Evolutionary conservation across 1,140 invertebrate genomes (phyloP), one percentile per base, ranked within the genome.

Genomic region (Drosophila pseudoananassae): DNA sequence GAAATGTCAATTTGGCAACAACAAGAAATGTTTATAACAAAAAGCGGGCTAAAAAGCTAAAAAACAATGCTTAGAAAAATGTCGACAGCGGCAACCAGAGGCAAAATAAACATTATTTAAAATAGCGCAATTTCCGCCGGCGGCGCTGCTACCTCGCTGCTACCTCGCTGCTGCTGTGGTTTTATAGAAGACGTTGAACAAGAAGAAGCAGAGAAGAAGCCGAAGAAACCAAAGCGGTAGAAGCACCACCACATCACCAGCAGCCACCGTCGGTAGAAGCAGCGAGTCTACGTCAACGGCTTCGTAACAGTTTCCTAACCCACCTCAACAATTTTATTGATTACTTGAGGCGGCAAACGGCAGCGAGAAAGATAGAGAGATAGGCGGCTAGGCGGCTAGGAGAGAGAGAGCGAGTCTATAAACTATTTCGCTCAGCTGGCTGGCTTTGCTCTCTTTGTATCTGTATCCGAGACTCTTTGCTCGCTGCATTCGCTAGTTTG

Each of bases 281-380:
- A 14, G 40, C 57, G 27, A 29, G 59, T 51, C 55, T 58, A 71
- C 56, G 66, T 69, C 74, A 71, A 81, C 78, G 70, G 82, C 85
- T 89, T 84, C 82, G 90, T 91, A 91, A 91, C 87, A 88, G 81
- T 91, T 91, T 91, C 90, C 90, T 91, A 91, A 91, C 90, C 90
- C 90, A 91, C 90, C 90, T 91, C 90, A 91, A 91, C 90, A 91
- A 91, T 90, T 91, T 90, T 91, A 91, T 91, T 90, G 90, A 91
- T 91, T 91, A 84, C 90, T 89, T 81, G 83, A 88, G 89, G 82
- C 82, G 78, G 79, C 79, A 77, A 79, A 80, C 68, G 76, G 70
- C 47, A 66, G 61, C 47, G 54, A 43, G 31, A 40, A 17, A 54
- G 66, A 43, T 33, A 57, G 65, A 56, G 46, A 55, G 53, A 58